Conservation (phyloP, 2,113 vertebrate genomes). For the Brienomyrus longianalis region DNA sequence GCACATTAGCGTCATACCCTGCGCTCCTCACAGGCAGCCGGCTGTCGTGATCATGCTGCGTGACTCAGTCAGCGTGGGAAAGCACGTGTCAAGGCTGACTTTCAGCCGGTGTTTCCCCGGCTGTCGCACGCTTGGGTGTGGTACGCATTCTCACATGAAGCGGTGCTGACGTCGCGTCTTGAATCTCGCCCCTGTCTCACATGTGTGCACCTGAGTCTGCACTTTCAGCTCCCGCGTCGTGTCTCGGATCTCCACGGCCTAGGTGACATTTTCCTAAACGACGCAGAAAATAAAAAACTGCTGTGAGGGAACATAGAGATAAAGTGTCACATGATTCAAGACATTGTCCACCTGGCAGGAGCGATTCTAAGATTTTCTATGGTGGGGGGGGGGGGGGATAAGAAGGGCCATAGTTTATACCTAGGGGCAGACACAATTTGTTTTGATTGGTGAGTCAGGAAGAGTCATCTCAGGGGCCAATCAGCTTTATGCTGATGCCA, state of each 20-base stretch:
- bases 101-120: neutral
- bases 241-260: neutral
- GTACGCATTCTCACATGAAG: neutral
- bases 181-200: neutral
- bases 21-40: no score
- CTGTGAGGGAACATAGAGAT: neutral
- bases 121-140: neutral
- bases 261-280: neutral
- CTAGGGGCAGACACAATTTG: neutral
- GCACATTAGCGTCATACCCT: neutral
- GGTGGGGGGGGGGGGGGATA: neutral
- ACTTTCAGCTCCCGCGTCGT: neutral
- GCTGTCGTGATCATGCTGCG: neutral
- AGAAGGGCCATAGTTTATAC: neutral
- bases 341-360: neutral
- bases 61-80: neutral
- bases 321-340: neutral
- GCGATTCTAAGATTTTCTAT: neutral
- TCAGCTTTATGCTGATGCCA: no score
- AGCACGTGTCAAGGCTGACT: neutral
- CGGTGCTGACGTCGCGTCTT: neutral
- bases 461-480: no score
- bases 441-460: neutral
- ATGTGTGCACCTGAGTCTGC: neutral
- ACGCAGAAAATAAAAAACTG: neutral